A percentile compares a stretch with the other conserved stretches of the same genome.
Evolutionary conservation across 1,140 invertebrate genomes (phyloP).

Genomic region (Dysdera silvatica): DNA sequence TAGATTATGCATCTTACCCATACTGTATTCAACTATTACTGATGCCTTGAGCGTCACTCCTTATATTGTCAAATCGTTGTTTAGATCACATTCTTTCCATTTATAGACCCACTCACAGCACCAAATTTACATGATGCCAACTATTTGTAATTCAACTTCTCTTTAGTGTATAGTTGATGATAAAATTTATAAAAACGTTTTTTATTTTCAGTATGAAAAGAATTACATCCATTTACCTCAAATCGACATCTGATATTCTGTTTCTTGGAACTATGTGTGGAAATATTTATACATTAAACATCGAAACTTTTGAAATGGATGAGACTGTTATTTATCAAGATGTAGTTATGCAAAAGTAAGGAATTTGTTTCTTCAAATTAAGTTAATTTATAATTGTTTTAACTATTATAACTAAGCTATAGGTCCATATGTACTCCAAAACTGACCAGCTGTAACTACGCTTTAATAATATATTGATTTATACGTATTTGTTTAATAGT

Average conservation of each 20-base stretch:
- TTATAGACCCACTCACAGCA: too few relatives aligned
- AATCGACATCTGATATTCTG: constrained; percentile 64
- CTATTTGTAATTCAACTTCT: too few relatives aligned
- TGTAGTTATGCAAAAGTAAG: constrained; percentile 76
- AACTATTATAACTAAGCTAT: not conserved
- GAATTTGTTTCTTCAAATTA: not conserved
- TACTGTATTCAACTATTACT: too few relatives aligned
- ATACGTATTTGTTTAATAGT: too few relatives aligned
- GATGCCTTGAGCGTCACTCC: too few relatives aligned
- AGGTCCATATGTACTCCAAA: not conserved
- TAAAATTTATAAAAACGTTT: too few relatives aligned
- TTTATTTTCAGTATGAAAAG: constrained; percentile 55
- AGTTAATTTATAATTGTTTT: too few relatives aligned
- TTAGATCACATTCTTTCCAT: too few relatives aligned
- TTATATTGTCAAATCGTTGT: too few relatives aligned
- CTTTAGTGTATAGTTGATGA: too few relatives aligned
- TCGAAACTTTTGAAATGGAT: constrained; percentile 69
- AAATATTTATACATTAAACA: constrained; percentile 82
- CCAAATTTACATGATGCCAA: too few relatives aligned
- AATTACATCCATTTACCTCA: constrained; percentile 75
- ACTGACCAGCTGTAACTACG: not conserved
- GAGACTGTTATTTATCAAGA: constrained; percentile 93
- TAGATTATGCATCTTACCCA: too few relatives aligned
- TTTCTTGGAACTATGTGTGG: constrained; percentile 92
- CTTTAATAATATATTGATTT: not conserved